phyloP scores from a whole-genome alignment of 2,113 vertebrate species.

The Eira barbara region DNA sequence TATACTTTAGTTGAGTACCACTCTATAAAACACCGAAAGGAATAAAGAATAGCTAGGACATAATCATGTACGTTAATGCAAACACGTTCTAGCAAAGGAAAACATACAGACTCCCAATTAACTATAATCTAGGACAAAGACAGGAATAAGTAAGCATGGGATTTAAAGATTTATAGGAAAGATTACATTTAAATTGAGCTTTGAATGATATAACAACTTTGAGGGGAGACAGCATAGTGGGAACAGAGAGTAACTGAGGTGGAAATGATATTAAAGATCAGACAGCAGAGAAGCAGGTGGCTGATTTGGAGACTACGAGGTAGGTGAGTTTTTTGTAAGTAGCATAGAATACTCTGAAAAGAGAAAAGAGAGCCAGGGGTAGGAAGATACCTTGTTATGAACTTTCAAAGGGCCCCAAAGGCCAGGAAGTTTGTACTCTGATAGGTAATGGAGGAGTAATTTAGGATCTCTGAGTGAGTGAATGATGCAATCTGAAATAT shows the following conservation, averaged over 20 bases:
- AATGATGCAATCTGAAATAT: constrained; percentile 20
- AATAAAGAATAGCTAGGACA: not conserved
- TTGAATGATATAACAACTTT: not conserved
- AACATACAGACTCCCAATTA: not conserved
- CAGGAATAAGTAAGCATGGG: not conserved
- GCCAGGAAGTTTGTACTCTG: constrained; percentile 14
- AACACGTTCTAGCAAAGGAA: not conserved
- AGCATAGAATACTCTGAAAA: not conserved
- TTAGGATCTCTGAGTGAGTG: constrained; percentile 27
- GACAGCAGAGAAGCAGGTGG: not conserved
- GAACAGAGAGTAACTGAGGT: not conserved
- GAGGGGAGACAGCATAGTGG: not conserved
- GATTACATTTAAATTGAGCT: not conserved
- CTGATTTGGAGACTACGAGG: not conserved
- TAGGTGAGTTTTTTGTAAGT: not conserved
- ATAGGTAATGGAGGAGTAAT: constrained; percentile 36
- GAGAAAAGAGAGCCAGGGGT: constrained; percentile 9
- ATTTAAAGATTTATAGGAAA: not conserved
- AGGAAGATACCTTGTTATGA: not conserved
- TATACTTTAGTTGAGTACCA: not conserved
- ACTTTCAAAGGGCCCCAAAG: not conserved
- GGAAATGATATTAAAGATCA: not conserved
- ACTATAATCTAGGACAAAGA: not conserved
- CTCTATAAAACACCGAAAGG: not conserved
- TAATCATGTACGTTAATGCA: not conserved